These are phyloP conservation scores for Xenus cinereus DNA, from an alignment of 2,113 vertebrate species.

Conservation along the genomic window DNA sequence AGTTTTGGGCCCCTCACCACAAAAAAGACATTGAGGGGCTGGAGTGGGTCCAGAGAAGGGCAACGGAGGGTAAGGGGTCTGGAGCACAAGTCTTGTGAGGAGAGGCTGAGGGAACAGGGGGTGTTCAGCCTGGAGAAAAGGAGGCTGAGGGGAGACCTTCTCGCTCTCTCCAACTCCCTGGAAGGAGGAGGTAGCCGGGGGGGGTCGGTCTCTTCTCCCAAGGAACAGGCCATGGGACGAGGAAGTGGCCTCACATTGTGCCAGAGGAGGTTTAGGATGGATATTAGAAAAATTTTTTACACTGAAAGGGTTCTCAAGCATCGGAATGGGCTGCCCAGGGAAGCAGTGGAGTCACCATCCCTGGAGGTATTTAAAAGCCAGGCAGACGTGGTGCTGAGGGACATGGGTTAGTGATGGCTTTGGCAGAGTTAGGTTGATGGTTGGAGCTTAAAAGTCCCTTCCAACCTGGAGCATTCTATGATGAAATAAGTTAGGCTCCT, in stretches of 20 bases:
- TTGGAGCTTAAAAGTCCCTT: background rate
- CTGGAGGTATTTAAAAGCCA: background rate
- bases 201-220: too few species aligned
- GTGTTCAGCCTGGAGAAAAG: background rate
- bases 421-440: background rate
- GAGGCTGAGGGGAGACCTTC: background rate
- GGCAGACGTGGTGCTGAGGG: background rate
- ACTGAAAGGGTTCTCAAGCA: background rate
- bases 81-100: background rate
- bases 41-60: background rate
- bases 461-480: background rate
- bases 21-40: background rate
- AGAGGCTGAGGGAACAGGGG: background rate
- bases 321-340: background rate
- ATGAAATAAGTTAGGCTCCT: background rate
- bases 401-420: background rate
- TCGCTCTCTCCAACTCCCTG: background rate
- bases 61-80: background rate
- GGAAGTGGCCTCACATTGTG: too few species aligned
- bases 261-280: too few species aligned
- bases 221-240: too few species aligned
- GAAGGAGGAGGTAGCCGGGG: background rate
- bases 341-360: background rate
- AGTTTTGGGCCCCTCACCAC: background rate
- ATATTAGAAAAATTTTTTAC: background rate